Base-by-base conservation (phyloP, 2,888 invertebrate species). In the Acholoe squamosa region DNA sequence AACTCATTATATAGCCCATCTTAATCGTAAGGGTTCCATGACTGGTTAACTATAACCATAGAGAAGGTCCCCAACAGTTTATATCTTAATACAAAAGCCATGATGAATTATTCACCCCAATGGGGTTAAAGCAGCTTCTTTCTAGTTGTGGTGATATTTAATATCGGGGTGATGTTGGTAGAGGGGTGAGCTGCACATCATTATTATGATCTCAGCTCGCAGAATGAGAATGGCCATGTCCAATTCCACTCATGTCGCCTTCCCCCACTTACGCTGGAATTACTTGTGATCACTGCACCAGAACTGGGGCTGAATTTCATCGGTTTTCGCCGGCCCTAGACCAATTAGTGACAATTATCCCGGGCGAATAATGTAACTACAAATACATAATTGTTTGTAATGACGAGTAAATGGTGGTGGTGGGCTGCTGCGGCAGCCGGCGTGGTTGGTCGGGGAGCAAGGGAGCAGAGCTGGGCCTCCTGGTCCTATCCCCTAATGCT, bases 301-400 rank as follows among this genome's bases (percentile, higher is more conserved):
- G 28, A 86, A 86, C 86, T 86, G 54, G 86, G 54, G 51, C 86
- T 56, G 56, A 86, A 86, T 86, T 86, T 86, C 86, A 86, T 86
- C 86, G 86, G 86, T 86, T 86, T 86, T 86, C 86, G 54, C 54
- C 86, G 56, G 86, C 5, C 28, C 86, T 28, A 31, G 25, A 31
- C 86, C 86, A 86, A 86, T 86, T 86, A 86, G 86, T 54, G 25
- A 28, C 86, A 86, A 86, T 86, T 86, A 86, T 86, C 28, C 86
- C 86, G 54, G 86, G 54, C 54, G 12, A 86, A 54, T 86, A 86
- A 86, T 54, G 86, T 86, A 86, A 86, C 86, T 56, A 86, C 86
- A 86, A 86, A 86, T 86, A 86, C 86, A 86, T 86, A 86, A 86
- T 86, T 86, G 86, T 86, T 52, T 86, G 86, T 86, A 86, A 86